Percentiles rank a stretch among this genome's conserved stretches.
Evolutionary conservation across 2,113 vertebrate genomes (phyloP).

Genomic region (Gnathonemus echidnorhynchus): DNA sequence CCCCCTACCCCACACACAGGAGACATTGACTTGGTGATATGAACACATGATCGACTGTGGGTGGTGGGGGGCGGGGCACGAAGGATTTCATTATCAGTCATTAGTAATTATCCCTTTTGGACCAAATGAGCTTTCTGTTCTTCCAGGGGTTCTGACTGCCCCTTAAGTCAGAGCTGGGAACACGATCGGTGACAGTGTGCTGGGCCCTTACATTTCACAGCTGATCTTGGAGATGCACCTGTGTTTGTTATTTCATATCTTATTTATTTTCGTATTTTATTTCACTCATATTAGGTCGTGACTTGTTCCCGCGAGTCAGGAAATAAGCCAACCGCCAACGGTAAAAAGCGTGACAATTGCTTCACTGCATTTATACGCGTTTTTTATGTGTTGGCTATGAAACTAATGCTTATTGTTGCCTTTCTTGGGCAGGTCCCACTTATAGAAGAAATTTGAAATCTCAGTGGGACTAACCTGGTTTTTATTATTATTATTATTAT

Average conservation of each 20-base stretch:
- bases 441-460: neutral
- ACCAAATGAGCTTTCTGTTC: neutral
- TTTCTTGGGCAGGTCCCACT: neutral
- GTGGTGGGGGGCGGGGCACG: rapidly evolving
- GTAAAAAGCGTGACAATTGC: neutral
- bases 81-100: neutral
- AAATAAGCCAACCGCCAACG: neutral
- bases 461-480: neutral
- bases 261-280: neutral
- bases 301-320: neutral
- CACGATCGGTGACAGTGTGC: neutral
- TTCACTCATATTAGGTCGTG: neutral
- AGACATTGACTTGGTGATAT: neutral
- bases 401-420: neutral
- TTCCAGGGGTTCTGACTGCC: neutral
- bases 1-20: neutral
- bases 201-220: neutral
- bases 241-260: neutral
- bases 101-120: neutral
- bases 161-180: neutral
- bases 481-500: neutral
- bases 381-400: neutral
- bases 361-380: neutral
- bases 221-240: neutral
- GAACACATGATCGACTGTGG: neutral